Base-by-base conservation (phyloP, 2,888 invertebrate species). In the Pandemis cinnamomeana region DNA sequence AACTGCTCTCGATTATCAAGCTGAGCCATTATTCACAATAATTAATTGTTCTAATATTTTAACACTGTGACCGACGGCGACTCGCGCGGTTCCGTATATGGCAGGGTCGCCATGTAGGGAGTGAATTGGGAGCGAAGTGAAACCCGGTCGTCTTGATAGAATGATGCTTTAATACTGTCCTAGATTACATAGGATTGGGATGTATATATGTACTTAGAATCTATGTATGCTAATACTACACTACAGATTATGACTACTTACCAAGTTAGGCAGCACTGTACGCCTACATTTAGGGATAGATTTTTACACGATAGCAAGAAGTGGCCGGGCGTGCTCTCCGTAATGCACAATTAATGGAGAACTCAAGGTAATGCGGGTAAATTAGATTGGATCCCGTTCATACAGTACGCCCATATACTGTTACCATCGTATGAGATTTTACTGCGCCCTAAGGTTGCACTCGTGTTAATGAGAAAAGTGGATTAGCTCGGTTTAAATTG, bases 331-430 rank as follows among this genome's bases (percentile, higher is more conserved):
- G 77, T 83, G 85, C 79, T 80, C 76, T 63, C 77, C 78, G 81
- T 85, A 88, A 88, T 85, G 87, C 74, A 78, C 82, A 81, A 83
- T 83, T 86, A 86, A 87, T 83, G 84, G 78, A 77, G 75, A 80
- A 72, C 55, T 74, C 72, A 51, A 75, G 69, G 77, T 72, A 68
- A 72, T 71, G 73, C 78, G 71, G 75, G 77, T 79, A 82, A 84
- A 85, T 86, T 84, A 85, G 83, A 83, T 84, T 82, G 80, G 78
- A 77, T 75, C 75, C 76, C 46, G 67, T 75, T 76, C 61, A 63
- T 55, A 63, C 61, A 55, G 58, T 41, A 46, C 48, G 13, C 11
- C 68, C 68, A 60, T 69, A 69, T 69, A 69, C 46, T 61, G 68
- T 46, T 58, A 51, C 61, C 20, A 69, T 48, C 64, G 69, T 66